These are phyloP conservation scores for Arge pagana DNA, from an alignment of 2,888 invertebrate species.

Conservation along the genomic window DNA sequence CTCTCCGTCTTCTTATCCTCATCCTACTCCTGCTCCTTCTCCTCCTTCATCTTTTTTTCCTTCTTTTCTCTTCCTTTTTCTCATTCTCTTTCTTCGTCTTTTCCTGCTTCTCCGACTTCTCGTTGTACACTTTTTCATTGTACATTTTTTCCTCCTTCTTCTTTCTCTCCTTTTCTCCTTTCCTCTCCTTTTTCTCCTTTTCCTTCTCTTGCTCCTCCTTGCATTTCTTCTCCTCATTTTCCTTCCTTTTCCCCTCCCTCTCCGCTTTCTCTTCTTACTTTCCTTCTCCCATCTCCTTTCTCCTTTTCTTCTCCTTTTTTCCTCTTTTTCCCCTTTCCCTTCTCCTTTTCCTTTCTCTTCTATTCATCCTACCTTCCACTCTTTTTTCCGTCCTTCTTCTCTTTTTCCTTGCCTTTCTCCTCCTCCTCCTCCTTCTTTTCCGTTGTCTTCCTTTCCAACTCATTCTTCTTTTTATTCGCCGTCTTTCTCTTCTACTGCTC, in stretches of 20 bases:
- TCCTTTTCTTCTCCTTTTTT: no score
- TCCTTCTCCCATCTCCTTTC: not conserved
- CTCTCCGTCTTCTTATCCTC: no score
- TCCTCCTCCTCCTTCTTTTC: not conserved
- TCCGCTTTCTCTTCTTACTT: not conserved
- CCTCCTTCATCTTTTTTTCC: no score
- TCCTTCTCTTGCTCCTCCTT: no score
- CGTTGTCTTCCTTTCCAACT: not conserved
- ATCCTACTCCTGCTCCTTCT: slow-evolving; percentile 19
- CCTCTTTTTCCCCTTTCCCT: not conserved
- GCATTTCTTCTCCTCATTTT: not conserved
- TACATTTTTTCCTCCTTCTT: not conserved
- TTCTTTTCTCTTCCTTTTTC: slow-evolving; percentile 3
- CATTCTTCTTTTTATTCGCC: not conserved
- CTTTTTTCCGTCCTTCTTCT: no score
- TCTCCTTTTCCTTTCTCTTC: not conserved
- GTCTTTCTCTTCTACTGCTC: not conserved
- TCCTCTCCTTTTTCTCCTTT: not conserved
- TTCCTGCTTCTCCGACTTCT: not conserved
- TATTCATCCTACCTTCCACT: not conserved
- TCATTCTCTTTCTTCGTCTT: not conserved
- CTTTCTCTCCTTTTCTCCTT: not conserved
- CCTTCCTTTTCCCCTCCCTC: not conserved
- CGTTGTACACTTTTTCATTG: not conserved
- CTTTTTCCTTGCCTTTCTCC: not conserved